Evolutionary conservation across 2,888 invertebrate genomes (phyloP), one percentile per base, ranked within the genome.

Genomic region (Drosophila emarginata): DNA sequence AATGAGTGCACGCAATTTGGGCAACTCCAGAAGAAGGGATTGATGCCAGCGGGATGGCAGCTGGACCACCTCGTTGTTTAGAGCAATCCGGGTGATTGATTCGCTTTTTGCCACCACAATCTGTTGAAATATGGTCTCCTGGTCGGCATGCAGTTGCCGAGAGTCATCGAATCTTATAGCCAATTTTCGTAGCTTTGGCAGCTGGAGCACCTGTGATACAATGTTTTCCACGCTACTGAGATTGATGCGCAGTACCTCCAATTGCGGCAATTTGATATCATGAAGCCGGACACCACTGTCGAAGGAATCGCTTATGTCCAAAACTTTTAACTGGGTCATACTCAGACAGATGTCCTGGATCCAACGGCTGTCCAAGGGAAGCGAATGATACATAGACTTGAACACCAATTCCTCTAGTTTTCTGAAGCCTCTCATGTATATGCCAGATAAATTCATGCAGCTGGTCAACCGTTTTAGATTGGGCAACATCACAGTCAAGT

Each of bases 101-200:
- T 88, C 79, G 26, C 87, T 84, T 2, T 88, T 88, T 37, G 87
- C 85, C 64, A 81, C 67, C 0, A 81, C 61, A 11, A 84, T 84
- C 64, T 88, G 77, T 57, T 84, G 84, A 61, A 84, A 88, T 15
- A 84, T 81, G 15, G 85, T 84, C 63, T 87, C 88, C 65, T 79
- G 60, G 5, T 79, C 73, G 9, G 87, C 88, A 1, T 73, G 15
- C 32, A 87, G 15, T 7, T 87, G 88, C 0, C 84, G 81, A 0
- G 82, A 81, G 9, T 88, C 79, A 4, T 84, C 84, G 21, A 73
- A 81, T 11, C 84, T 61, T 0, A 84, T 40, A 6, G 77, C 77
- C 51, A 84, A 40, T 15, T 84, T 87, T 4, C 76, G 70, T 2
- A 84, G 63, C 39, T 72, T 84, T 18, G 84, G 77, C 69, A 84